A percentile compares a stretch with the other conserved stretches of the same genome.
phyloP scores from a whole-genome alignment of 2,797 vertebrate genomes.

The Emys orbicularis region DNA sequence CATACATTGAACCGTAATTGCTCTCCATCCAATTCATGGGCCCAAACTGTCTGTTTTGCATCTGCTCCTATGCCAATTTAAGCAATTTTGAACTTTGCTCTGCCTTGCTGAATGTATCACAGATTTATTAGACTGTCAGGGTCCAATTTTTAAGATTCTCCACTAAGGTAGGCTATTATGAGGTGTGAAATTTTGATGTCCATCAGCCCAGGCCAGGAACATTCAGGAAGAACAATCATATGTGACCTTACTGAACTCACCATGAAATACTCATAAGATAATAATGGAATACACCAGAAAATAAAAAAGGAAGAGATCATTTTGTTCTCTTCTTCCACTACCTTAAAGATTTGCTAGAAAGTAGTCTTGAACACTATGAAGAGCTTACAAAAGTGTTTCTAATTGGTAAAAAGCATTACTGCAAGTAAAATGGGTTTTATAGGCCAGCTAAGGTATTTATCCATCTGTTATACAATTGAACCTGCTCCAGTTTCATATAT shows the following conservation, averaged over 20 bases:
- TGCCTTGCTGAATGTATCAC: conserved; percentile 51
- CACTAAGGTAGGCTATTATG: conserved; percentile 66
- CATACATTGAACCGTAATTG: conserved; percentile 66
- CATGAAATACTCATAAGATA: conserved; percentile 59
- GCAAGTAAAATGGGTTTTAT: background rate
- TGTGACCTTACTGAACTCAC: conserved; percentile 52
- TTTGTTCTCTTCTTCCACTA: conserved; percentile 30
- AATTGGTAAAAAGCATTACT: background rate
- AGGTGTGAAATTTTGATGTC: conserved; percentile 70
- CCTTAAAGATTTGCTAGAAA: background rate
- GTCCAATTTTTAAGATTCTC: conserved; percentile 68
- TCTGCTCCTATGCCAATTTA: conserved; percentile 78
- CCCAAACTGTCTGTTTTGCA: conserved; percentile 71
- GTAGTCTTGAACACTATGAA: background rate
- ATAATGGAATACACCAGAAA: background rate
- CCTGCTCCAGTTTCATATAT: background rate
- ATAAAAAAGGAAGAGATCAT: background rate
- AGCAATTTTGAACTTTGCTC: conserved; percentile 78
- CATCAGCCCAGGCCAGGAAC: conserved; percentile 44
- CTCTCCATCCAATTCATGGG: conserved; percentile 62
- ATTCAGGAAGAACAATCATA: conserved; percentile 69
- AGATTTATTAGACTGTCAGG: conserved; percentile 70
- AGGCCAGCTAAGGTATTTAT: background rate
- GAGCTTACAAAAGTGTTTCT: background rate
- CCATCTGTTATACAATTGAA: background rate